Conservation (phyloP, 2,113 vertebrate genomes). For the Lycaon pictus region DNA sequence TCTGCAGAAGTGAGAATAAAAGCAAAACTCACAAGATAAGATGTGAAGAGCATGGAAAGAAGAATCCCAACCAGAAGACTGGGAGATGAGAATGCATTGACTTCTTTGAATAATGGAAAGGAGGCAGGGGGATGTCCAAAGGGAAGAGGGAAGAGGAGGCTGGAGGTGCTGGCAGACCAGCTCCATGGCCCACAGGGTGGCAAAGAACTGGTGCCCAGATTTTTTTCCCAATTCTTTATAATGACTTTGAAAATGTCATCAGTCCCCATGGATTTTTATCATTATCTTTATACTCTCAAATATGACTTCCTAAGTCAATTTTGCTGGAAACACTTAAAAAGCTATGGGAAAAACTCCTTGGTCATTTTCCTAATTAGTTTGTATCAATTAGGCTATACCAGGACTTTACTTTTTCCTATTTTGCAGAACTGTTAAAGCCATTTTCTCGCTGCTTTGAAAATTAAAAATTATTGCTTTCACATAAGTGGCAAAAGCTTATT, state of each 20-base stretch:
- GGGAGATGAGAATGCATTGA: background rate
- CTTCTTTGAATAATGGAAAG: background rate
- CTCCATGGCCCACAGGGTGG: rapidly evolving
- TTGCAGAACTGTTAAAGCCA: background rate
- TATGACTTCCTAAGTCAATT: background rate
- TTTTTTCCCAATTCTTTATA: background rate
- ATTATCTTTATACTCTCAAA: background rate
- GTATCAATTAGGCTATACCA: background rate
- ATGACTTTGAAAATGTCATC: background rate
- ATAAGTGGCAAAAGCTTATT: conserved; percentile 61
- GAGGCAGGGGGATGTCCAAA: background rate
- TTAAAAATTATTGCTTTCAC: conserved; percentile 56
- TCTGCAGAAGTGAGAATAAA: background rate
- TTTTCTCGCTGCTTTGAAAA: conserved; percentile 60
- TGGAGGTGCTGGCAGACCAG: background rate
- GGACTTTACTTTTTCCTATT: background rate
- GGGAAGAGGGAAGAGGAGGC: background rate
- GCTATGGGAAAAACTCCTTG: background rate
- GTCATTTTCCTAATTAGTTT: background rate
- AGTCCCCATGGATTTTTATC: background rate
- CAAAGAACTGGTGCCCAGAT: background rate
- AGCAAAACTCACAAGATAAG: background rate
- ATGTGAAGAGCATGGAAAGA: background rate
- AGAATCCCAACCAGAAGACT: background rate
- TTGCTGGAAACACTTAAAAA: conserved; percentile 26